Conservation (phyloP, 2,888 invertebrate species). For the Phortica magna region DNA sequence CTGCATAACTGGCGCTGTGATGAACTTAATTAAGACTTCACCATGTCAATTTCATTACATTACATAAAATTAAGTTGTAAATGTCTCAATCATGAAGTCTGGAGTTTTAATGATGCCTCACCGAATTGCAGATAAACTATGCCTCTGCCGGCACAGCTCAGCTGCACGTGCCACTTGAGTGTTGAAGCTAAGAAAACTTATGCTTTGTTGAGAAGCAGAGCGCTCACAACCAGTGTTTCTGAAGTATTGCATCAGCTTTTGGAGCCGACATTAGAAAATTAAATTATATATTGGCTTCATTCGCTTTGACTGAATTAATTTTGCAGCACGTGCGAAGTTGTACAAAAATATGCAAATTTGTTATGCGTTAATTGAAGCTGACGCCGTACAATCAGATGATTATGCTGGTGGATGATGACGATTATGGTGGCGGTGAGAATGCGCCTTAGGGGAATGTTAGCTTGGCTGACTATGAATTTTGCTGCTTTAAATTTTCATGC, state of each 20-base stretch:
- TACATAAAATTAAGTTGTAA: constrained; percentile 5
- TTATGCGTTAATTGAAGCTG: constrained; percentile 21
- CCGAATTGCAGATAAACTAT: constrained; percentile 15
- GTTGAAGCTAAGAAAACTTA: background rate
- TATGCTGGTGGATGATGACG: background rate
- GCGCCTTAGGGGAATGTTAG: background rate
- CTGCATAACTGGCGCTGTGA: background rate
- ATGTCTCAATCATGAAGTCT: background rate
- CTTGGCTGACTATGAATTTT: background rate
- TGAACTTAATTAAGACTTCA: background rate
- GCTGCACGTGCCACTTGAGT: constrained; percentile 57
- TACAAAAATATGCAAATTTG: constrained; percentile 28
- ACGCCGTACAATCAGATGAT: background rate
- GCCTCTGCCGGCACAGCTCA: constrained; percentile 30
- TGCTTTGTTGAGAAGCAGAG: background rate
- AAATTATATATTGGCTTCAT: constrained; percentile 67
- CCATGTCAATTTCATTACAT: background rate
- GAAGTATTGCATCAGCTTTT: background rate
- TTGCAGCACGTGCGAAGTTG: constrained; percentile 19
- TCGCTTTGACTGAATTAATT: constrained; percentile 43
- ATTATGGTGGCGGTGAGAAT: background rate
- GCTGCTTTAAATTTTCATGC: background rate
- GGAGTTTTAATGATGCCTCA: background rate
- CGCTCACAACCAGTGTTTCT: background rate
- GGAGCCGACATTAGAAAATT: constrained; percentile 49